A percentile compares a stretch with the other conserved stretches of the same genome.
These are phyloP conservation scores for Actinostola sp. DNA, from an alignment of 92 coral and sea anemone genomes.

Conservation along the genomic window DNA sequence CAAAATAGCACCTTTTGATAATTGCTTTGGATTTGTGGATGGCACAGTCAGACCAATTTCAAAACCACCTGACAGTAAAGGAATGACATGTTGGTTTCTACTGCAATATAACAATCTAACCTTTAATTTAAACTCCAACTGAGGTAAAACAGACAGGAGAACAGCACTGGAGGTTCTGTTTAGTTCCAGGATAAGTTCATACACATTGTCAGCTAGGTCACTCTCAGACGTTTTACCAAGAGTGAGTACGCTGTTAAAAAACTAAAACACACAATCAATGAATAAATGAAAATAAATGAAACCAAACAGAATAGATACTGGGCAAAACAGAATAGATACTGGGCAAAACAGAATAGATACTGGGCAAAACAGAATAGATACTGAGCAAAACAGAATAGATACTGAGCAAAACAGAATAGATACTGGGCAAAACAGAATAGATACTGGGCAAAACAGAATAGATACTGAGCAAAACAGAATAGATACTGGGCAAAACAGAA, in stretches of 20 bases:
- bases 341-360: too few species aligned
- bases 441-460: too few species aligned
- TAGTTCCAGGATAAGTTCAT: constrained; percentile 84
- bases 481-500: too few species aligned
- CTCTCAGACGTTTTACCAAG: constrained; percentile 78
- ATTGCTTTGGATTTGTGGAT: constrained; percentile 18
- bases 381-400: too few species aligned
- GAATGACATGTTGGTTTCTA: too few species aligned
- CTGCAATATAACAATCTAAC: constrained; percentile 35
- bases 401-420: too few species aligned
- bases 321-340: too few species aligned
- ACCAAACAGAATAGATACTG: too few species aligned
- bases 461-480: too few species aligned
- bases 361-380: too few species aligned
- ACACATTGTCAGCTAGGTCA: constrained; percentile 66
- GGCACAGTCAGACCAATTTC: constrained; percentile 16
- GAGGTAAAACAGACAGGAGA: constrained; percentile 90
- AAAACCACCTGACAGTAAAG: too few species aligned
- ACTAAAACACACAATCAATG: constrained; percentile 47
- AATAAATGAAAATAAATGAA: not conserved
- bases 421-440: too few species aligned
- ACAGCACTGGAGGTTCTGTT: constrained; percentile 76
- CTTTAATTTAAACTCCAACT: constrained; percentile 94
- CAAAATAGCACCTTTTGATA: constrained; percentile 4
- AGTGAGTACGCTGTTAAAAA: constrained; percentile 87